Conservation (phyloP, 2,797 vertebrate species). For the Sebastes matsubarae region DNA sequence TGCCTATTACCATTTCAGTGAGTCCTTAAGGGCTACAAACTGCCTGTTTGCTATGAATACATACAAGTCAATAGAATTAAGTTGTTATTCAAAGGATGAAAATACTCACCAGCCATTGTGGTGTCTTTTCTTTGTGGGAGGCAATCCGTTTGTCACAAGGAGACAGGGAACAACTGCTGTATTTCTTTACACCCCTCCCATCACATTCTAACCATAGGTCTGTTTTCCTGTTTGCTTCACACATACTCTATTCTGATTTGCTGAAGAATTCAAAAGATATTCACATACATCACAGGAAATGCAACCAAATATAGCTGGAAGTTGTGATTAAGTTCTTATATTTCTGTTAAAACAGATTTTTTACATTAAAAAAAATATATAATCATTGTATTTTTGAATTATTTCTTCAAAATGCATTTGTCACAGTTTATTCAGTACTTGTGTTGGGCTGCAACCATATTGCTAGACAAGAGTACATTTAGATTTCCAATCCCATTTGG, state of each 20-base stretch:
- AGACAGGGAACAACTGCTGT: neutral
- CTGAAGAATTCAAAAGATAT: neutral
- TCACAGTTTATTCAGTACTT: neutral
- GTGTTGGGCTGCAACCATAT: neutral
- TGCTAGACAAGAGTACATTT: neutral
- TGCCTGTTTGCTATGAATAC: neutral
- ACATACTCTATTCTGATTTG: neutral
- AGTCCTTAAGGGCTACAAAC: neutral
- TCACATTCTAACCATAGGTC: neutral
- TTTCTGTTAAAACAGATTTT: neutral
- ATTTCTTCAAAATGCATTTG: neutral
- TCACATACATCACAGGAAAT: neutral
- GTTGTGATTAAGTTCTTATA: neutral
- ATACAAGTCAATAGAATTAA: neutral
- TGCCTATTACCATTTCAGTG: neutral
- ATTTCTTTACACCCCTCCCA: conserved; percentile 49
- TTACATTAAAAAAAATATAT: neutral
- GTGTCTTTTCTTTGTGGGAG: neutral
- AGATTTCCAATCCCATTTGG: too few relatives aligned
- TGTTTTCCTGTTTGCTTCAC: neutral
- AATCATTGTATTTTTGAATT: neutral
- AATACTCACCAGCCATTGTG: conserved; percentile 68
- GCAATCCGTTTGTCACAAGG: neutral
- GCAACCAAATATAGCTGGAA: neutral
- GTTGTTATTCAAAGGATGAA: neutral